Base-by-base conservation (phyloP, 2,888 invertebrate species). In the Cerceris rybyensis region DNA sequence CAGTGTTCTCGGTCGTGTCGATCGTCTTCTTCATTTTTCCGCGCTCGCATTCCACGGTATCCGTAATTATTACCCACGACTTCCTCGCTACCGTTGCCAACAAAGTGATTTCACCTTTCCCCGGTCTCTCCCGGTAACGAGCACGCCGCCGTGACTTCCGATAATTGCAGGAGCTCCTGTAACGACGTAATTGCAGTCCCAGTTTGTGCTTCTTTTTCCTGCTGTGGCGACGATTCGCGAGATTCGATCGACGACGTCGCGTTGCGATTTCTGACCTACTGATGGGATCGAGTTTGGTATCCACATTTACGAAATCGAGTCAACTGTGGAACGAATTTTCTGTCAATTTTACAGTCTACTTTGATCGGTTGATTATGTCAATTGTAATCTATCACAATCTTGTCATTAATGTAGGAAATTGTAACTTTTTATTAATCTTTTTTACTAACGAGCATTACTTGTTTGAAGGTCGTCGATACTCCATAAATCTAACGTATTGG, bases 1-100 rank as follows among this genome's bases (percentile, higher is more conserved):
- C 1, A 46, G 9, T 8, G 11, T 46, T 8, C 46, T 6, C 46
- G 11, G 46, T 52, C 43, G 17, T 0, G 14, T 14, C n/a, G 14
- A 8, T 11, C 6, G 8, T 59, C 54, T 49, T 42, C 14, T 13
- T 63, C 41, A 13, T 28, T 41, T 61, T 42, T 58, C 28, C 49
- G 7, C 11, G 7, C n/a, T 13, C 64, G 58, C 39, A 46, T 59
- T 59, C 9, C 63, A n/a, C 46, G 28, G 41, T 49, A 61, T 63
- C 70, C 39, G 39, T 81, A 78, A 83, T 83, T 84, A 83, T 81
- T 74, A 70, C 49, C 71, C 50, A 49, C 59, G 55, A 81, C 65
- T 71, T 65, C 66, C 67, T 58, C 57, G 65, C 72, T 54, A 60
- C 64, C 64, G 72, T 42, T 57, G 67, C 81, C 71, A 71, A 75